Evolutionary conservation across 2,797 vertebrate species (phyloP).

Genomic region (Thamnophis elegans): DNA sequence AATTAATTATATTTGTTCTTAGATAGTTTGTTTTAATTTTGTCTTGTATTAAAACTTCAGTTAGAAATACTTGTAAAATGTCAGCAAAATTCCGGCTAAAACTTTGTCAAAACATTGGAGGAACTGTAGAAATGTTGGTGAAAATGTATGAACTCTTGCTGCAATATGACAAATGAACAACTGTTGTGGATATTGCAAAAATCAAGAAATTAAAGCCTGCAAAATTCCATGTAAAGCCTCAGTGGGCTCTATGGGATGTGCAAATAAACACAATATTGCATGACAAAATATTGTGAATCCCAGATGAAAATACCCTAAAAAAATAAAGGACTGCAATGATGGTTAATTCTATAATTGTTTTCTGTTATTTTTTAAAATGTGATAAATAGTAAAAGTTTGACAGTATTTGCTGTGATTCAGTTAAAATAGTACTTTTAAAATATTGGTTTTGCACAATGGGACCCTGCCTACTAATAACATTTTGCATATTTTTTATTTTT

Average conservation of each 20-base stretch:
- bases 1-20: background rate
- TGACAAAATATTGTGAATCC: background rate
- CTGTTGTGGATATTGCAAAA: background rate
- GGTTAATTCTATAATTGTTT: background rate
- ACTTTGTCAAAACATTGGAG: background rate
- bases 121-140: background rate
- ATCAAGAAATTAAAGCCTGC: background rate
- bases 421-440: background rate
- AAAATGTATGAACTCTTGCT: background rate
- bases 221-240: background rate
- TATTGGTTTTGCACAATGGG: background rate
- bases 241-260: background rate
- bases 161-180: background rate
- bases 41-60: background rate
- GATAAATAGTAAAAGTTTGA: background rate
- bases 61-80: background rate
- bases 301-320: background rate
- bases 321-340: background rate
- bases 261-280: background rate
- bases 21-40: constrained; percentile 15
- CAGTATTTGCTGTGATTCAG: background rate
- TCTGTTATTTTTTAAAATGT: background rate
- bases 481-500: background rate
- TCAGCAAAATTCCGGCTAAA: background rate
- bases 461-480: background rate